These are phyloP conservation scores for Spizaetus ornatus DNA, from an alignment of 2,113 vertebrate species.

Conservation along the genomic window DNA sequence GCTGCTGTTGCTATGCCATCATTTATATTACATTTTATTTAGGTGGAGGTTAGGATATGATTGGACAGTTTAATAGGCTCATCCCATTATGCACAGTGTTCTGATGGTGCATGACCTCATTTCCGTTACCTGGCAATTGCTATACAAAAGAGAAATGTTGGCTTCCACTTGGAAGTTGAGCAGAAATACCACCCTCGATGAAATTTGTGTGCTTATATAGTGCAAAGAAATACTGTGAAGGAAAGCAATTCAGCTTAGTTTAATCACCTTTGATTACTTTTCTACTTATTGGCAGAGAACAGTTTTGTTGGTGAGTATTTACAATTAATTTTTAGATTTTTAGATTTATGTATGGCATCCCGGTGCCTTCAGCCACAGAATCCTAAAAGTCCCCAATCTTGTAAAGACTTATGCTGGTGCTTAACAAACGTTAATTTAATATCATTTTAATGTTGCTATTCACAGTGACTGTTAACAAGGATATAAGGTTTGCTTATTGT, in stretches of 20 bases:
- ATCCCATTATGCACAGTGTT: background rate
- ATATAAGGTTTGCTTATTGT: background rate
- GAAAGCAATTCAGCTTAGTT: background rate
- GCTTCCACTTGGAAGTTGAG: background rate
- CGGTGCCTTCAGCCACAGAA: background rate
- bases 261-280: background rate
- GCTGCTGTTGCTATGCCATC: background rate
- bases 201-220: background rate
- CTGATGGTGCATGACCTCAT: background rate
- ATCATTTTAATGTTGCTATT: background rate
- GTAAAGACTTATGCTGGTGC: background rate
- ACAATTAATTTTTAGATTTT: background rate
- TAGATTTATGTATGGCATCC: background rate
- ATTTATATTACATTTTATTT: background rate
- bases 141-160: background rate
- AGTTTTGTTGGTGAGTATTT: background rate
- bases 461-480: background rate
- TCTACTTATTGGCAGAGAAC: background rate
- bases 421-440: background rate
- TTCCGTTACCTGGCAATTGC: background rate
- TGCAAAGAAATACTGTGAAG: background rate
- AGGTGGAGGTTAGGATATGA: background rate
- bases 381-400: background rate
- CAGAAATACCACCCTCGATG: background rate
- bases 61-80: background rate